Conservation (phyloP, 2,113 vertebrate species). For the Rana temporaria region DNA sequence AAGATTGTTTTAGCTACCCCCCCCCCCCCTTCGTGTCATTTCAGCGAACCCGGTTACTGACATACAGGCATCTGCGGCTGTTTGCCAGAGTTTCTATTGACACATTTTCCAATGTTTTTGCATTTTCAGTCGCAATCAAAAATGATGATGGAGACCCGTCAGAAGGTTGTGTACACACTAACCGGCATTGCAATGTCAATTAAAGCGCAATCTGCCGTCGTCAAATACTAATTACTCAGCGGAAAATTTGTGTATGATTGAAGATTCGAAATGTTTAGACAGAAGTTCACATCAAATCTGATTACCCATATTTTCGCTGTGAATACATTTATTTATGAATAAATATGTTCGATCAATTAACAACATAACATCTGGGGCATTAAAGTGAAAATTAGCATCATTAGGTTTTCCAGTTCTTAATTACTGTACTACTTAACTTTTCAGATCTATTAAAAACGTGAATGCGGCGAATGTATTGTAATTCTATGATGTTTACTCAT, state of each 20-base stretch:
- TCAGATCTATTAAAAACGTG: slow-evolving; percentile 25
- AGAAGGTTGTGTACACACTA: slow-evolving; percentile 39
- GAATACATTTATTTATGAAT: slow-evolving; percentile 74
- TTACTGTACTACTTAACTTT: slow-evolving; percentile 31
- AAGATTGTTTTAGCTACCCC: slow-evolving; percentile 24
- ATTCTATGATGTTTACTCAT: background rate
- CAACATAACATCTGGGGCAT: slow-evolving; percentile 68
- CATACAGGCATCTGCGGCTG: slow-evolving; percentile 8
- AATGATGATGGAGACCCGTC: slow-evolving; percentile 45
- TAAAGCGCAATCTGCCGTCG: slow-evolving; percentile 52
- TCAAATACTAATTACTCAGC: slow-evolving; percentile 57
- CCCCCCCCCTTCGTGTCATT: background rate
- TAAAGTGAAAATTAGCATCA: slow-evolving; percentile 69
- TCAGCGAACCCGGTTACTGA: background rate
- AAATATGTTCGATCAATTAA: slow-evolving; percentile 70
- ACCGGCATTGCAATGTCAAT: slow-evolving; percentile 37
- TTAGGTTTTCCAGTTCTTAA: slow-evolving; percentile 56
- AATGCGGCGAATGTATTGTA: slow-evolving; percentile 37
- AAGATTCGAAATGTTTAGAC: slow-evolving; percentile 63
- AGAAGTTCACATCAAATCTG: slow-evolving; percentile 61
- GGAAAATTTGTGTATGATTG: slow-evolving; percentile 58
- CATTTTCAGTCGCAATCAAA: slow-evolving; percentile 18
- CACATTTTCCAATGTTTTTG: background rate
- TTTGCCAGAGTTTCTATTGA: slow-evolving; percentile 28
- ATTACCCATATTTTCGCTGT: slow-evolving; percentile 71